Evolutionary conservation across 2,888 invertebrate genomes (phyloP).

Genomic region (Caenorhabditis auriculariae): DNA sequence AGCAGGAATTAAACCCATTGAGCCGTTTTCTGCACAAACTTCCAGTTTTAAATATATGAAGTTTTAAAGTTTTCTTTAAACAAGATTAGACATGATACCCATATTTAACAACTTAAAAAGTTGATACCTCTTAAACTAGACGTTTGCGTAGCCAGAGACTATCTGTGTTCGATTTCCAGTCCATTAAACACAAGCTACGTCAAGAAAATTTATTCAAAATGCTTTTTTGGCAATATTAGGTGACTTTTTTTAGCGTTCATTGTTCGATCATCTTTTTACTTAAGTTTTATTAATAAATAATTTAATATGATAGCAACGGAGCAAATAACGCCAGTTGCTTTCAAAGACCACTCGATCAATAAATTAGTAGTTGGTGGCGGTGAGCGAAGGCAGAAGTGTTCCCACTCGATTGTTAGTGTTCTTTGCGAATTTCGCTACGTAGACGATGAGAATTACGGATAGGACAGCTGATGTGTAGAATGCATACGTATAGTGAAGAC

Average conservation of each 20-base stretch:
- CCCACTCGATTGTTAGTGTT: conserved; percentile 55
- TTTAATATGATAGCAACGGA: not conserved
- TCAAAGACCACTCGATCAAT: not conserved
- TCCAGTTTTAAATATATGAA: too few relatives aligned
- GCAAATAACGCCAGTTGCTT: conserved; percentile 1
- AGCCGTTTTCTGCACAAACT: too few relatives aligned
- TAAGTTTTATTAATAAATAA: not conserved
- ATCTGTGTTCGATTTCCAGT: too few relatives aligned
- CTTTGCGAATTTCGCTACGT: conserved; percentile 55
- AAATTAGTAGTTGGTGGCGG: conserved; percentile 33
- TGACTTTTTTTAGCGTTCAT: not conserved
- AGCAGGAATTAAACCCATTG: too few relatives aligned
- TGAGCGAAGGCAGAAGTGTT: conserved; percentile 54
- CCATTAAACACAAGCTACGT: too few relatives aligned
- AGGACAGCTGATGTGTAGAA: conserved; percentile 60
- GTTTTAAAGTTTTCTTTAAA: too few relatives aligned
- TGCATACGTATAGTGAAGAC: conserved; percentile 62
- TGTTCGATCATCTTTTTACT: not conserved
- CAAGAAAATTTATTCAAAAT: not conserved
- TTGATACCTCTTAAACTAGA: too few relatives aligned
- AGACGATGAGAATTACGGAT: conserved; percentile 46
- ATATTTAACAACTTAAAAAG: too few relatives aligned
- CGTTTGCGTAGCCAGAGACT: too few relatives aligned
- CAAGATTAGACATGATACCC: too few relatives aligned
- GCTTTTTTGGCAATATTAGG: too few relatives aligned